A percentile compares a stretch with the other conserved stretches of the same genome.
These are phyloP conservation scores for Sebastes diaconus DNA, from an alignment of 2,797 vertebrate species.

Conservation along the genomic window DNA sequence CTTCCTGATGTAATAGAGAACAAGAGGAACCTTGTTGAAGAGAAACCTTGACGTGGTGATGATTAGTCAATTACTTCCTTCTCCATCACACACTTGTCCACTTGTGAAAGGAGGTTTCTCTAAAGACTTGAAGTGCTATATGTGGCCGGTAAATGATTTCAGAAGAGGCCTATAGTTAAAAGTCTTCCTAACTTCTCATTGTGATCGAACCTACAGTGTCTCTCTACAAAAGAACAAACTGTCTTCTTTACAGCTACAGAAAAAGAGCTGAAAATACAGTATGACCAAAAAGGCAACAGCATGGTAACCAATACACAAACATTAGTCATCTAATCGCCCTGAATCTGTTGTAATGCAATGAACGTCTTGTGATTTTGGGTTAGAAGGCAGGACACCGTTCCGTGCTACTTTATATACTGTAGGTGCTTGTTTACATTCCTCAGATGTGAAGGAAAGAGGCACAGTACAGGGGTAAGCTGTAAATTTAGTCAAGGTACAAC, in stretches of 20 bases:
- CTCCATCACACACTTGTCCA: neutral
- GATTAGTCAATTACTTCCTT: constrained; percentile 50
- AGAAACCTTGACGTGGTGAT: constrained; percentile 31
- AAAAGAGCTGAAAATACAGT: neutral
- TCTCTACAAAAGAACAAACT: neutral
- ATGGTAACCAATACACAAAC: neutral
- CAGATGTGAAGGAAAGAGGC: constrained; percentile 31
- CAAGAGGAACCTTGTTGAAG: constrained; percentile 46
- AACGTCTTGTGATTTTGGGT: neutral
- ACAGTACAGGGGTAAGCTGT: constrained; percentile 6
- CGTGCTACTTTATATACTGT: neutral
- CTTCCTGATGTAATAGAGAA: constrained; percentile 11
- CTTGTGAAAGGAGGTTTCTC: constrained; percentile 10
- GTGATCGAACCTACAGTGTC: neutral
- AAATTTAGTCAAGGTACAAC: neutral
- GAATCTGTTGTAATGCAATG: neutral
- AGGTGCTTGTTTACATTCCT: constrained; percentile 54
- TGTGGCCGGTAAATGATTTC: neutral
- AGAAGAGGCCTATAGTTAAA: neutral
- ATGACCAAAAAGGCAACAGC: neutral
- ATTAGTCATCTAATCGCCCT: neutral
- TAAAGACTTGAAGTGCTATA: neutral
- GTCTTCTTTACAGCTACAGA: neutral
- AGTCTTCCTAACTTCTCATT: neutral
- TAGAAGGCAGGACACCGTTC: neutral